phyloP scores from a whole-genome alignment of 2,888 invertebrate genomes.

The Tribolium freemani region DNA sequence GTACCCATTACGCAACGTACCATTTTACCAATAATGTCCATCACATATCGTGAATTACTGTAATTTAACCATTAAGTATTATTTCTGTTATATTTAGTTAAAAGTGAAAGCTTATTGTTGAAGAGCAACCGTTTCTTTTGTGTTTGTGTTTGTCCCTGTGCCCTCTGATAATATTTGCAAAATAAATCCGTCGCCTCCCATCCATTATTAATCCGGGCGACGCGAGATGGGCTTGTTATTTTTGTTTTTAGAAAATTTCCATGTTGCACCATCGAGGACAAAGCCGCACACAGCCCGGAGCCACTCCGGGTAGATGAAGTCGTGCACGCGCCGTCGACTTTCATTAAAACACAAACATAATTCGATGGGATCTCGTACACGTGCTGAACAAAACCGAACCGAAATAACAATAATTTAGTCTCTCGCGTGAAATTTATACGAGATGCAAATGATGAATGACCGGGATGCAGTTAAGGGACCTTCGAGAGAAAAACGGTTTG shows the following conservation, averaged over 20 bases:
- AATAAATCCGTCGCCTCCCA: constrained; percentile 28
- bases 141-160: too few species aligned
- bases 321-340: constrained; percentile 35
- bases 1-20: too few species aligned
- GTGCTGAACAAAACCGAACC: constrained; percentile 18
- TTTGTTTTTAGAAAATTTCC: constrained; percentile 35
- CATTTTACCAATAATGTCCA: too few species aligned
- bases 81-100: too few species aligned
- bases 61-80: too few species aligned
- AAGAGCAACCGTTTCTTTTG: too few species aligned
- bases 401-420: constrained; percentile 27
- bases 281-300: constrained; percentile 21
- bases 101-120: too few species aligned
- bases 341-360: constrained; percentile 27
- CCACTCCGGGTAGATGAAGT: constrained; percentile 1
- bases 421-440: constrained; percentile 38
- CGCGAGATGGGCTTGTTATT: constrained; percentile 28
- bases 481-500: too few species aligned
- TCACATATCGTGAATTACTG: too few species aligned
- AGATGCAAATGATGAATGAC: constrained; percentile 39
- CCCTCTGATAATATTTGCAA: constrained; percentile 14
- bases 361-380: constrained; percentile 19
- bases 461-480: background rate
- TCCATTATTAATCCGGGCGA: constrained; percentile 30
- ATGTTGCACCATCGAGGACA: constrained; percentile 32